Percentiles rank a stretch among this genome's conserved stretches.
phyloP scores from a whole-genome alignment of 64 coral and sea anemone genomes.

The Porites lutea region DNA sequence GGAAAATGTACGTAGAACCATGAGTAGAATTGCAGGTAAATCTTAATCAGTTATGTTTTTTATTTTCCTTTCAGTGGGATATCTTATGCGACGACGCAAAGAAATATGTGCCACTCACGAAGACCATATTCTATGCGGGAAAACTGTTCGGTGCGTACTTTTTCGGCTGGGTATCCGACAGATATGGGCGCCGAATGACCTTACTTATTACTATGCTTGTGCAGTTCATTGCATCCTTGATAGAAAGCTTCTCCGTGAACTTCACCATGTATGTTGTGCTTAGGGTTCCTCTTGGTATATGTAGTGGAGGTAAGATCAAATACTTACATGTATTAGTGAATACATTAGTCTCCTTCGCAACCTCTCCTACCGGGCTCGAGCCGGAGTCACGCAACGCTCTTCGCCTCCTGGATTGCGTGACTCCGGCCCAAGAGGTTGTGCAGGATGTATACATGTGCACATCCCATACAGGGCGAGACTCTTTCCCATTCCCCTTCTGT shows the following conservation, averaged over 20 bases:
- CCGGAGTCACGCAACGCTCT: too few species aligned
- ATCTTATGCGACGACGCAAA: slow-evolving; percentile 89
- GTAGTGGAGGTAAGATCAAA: slow-evolving; percentile 73
- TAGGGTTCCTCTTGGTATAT: slow-evolving; percentile 79
- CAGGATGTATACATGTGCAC: too few species aligned
- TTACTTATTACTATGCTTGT: slow-evolving; percentile 83
- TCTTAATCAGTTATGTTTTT: neutral
- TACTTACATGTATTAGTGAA: neutral
- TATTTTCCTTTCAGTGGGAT: slow-evolving; percentile 70
- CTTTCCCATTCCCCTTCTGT: too few species aligned
- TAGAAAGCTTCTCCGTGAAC: slow-evolving; percentile 77
- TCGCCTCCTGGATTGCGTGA: too few species aligned
- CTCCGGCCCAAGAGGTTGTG: too few species aligned
- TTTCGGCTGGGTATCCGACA: slow-evolving; percentile 97
- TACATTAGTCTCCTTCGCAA: too few species aligned
- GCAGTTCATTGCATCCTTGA: slow-evolving; percentile 83
- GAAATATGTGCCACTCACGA: slow-evolving; percentile 88
- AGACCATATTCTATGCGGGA: slow-evolving; percentile 97
- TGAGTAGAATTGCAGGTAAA: neutral
- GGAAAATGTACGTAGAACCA: too few species aligned
- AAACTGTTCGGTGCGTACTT: slow-evolving; percentile 96
- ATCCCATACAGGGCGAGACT: too few species aligned
- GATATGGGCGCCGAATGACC: slow-evolving; percentile 82
- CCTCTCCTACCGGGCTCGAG: too few species aligned
- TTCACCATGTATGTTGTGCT: slow-evolving; percentile 81